Evolutionary conservation across 1,140 invertebrate genomes (phyloP).

Genomic region (Rhopalosiphum padi): DNA sequence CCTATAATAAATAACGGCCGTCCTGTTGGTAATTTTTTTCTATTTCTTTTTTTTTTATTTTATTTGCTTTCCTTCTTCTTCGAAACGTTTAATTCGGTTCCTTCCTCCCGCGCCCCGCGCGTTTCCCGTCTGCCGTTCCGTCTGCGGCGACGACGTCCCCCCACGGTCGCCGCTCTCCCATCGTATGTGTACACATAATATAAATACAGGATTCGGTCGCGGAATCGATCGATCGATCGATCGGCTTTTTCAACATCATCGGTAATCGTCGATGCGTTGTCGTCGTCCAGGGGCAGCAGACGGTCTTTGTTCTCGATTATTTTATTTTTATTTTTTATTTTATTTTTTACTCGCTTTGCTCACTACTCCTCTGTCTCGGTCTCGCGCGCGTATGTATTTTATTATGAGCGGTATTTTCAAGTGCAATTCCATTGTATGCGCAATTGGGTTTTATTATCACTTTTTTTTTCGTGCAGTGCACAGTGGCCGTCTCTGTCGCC

Average conservation of each 20-base stretch:
- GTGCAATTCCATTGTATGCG: conserved; percentile 56
- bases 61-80: conserved; percentile 37
- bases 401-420: conserved; percentile 52
- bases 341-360: neutral
- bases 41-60: neutral
- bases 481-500: neutral
- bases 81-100: conserved; percentile 57
- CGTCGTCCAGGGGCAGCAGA: conserved; percentile 45
- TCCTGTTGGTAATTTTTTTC: conserved; percentile 31
- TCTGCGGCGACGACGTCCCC: neutral
- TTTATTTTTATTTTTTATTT: conserved; percentile 23
- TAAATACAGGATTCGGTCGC: conserved; percentile 40
- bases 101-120: neutral
- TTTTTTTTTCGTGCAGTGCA: conserved; percentile 11
- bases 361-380: neutral
- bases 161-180: neutral
- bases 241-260: conserved; percentile 53
- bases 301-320: conserved; percentile 53
- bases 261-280: conserved; percentile 34
- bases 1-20: conserved; percentile 54
- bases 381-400: conserved; percentile 21
- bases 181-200: neutral
- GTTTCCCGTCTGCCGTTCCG: conserved; percentile 7
- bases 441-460: conserved; percentile 52
- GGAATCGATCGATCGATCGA: conserved; percentile 51